phyloP scores from a whole-genome alignment of 2,797 vertebrate species.

The Microctenopoma steveboyesi region DNA sequence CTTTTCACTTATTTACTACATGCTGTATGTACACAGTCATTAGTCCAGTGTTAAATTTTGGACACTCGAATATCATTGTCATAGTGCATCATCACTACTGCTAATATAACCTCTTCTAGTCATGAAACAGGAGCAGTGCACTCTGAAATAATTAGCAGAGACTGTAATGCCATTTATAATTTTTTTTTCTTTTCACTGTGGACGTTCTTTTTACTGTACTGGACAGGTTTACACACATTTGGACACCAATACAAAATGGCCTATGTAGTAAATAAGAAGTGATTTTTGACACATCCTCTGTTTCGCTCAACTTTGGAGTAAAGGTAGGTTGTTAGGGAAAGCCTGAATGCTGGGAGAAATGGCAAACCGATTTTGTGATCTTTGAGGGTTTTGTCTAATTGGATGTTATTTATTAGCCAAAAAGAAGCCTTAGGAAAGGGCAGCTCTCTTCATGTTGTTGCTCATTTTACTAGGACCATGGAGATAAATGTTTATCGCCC shows the following conservation, averaged over 20 bases:
- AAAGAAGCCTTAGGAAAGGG: conserved; percentile 69
- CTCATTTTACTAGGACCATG: conserved; percentile 52
- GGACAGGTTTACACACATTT: neutral
- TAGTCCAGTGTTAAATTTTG: neutral
- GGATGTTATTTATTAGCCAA: conserved; percentile 75
- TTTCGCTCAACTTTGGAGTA: conserved; percentile 20
- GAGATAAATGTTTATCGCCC: conserved; percentile 31
- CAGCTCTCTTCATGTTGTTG: conserved; percentile 63
- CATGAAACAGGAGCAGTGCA: too few relatives aligned
- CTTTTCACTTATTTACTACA: too few relatives aligned
- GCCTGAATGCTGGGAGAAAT: conserved; percentile 68
- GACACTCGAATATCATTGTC: neutral
- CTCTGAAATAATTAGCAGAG: neutral
- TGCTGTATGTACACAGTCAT: neutral
- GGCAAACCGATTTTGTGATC: conserved; percentile 73
- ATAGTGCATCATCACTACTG: neutral
- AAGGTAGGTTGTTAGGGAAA: conserved; percentile 65
- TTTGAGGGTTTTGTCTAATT: conserved; percentile 76
- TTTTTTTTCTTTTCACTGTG: too few relatives aligned
- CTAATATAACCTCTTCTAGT: neutral
- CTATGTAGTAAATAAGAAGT: too few relatives aligned
- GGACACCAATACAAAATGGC: too few relatives aligned
- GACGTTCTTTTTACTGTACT: neutral
- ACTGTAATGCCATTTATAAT: too few relatives aligned
- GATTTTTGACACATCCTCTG: too few relatives aligned